Conservation (phyloP, 64 coral and sea anemone genomes). For the Trachythela sp. region DNA sequence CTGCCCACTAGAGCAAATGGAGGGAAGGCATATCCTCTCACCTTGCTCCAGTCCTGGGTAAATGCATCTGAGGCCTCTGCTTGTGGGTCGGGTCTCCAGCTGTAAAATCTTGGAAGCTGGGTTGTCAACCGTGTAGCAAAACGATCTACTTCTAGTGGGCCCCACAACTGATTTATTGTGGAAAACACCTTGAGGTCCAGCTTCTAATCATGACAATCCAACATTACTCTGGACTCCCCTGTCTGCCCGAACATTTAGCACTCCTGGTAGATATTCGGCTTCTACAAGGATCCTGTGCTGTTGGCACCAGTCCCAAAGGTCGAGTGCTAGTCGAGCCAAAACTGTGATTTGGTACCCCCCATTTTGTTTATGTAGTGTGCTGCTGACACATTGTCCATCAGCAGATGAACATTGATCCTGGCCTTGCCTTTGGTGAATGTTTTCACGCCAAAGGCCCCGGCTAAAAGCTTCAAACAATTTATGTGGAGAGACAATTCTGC, state of each 20-base stretch:
- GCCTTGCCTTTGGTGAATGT: slow-evolving; percentile 49
- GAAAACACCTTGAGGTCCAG: slow-evolving; percentile 33
- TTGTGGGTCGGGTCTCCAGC: slow-evolving; percentile 45
- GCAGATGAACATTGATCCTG: slow-evolving; percentile 21
- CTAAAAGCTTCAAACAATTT: slow-evolving; percentile 50
- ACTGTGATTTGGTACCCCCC: slow-evolving; percentile 25
- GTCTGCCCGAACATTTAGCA: slow-evolving; percentile 36
- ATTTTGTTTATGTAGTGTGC: slow-evolving; percentile 25
- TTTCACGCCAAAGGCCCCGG: slow-evolving; percentile 51
- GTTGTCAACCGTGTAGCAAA: slow-evolving; percentile 43
- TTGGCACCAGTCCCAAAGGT: slow-evolving; percentile 46
- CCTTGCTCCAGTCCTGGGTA: slow-evolving; percentile 41
- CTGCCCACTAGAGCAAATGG: slow-evolving; percentile 56
- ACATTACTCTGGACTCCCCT: slow-evolving; percentile 16
- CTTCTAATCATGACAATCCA: slow-evolving; percentile 46
- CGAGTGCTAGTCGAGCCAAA: slow-evolving; percentile 17
- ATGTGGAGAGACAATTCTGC: slow-evolving; percentile 45
- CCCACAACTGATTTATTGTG: slow-evolving; percentile 38
- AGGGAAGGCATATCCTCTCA: slow-evolving; percentile 51
- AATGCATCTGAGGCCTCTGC: no score
- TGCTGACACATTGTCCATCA: slow-evolving; percentile 52
- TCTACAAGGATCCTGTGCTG: slow-evolving; percentile 15
- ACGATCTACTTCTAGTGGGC: slow-evolving; percentile 32
- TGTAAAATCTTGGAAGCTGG: slow-evolving; percentile 36
- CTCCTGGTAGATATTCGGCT: slow-evolving; percentile 20